phyloP scores from a whole-genome alignment of 1,140 invertebrate genomes.

The Drosophila truncata region DNA sequence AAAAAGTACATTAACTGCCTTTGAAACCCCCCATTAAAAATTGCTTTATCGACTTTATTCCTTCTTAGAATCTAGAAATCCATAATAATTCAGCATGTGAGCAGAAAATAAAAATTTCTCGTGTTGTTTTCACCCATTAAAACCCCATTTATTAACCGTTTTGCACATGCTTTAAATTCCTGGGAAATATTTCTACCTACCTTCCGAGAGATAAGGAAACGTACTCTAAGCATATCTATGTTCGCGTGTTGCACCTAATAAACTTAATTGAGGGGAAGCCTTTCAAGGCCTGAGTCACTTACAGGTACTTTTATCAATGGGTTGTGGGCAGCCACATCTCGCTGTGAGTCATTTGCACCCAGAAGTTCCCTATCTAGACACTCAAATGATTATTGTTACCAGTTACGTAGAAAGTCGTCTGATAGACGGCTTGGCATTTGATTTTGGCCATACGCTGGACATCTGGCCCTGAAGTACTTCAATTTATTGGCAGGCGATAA shows the following conservation, averaged over 20 bases:
- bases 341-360: slow-evolving; percentile 30
- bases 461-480: slow-evolving; percentile 8
- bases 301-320: slow-evolving; percentile 26
- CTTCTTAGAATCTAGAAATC: neutral
- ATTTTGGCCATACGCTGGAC: slow-evolving; percentile 10
- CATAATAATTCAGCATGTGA: neutral
- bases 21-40: neutral
- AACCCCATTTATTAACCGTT: neutral
- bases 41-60: neutral
- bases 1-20: neutral
- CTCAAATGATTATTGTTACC: slow-evolving; percentile 2
- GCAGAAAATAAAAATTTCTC: neutral
- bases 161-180: slow-evolving; percentile 2
- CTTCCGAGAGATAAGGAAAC: slow-evolving; percentile 7
- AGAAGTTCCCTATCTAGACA: neutral
- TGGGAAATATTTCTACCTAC: neutral
- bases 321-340: slow-evolving; percentile 5
- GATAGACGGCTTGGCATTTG: slow-evolving; percentile 29
- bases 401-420: slow-evolving; percentile 20
- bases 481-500: slow-evolving; percentile 21
- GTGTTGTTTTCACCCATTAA: neutral
- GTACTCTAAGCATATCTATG: slow-evolving; percentile 16
- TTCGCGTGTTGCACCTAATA: neutral
- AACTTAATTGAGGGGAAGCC: slow-evolving; percentile 18
- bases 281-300: slow-evolving; percentile 17